Evolutionary conservation across 64 coral and sea anemone species (phyloP), one percentile per base, ranked within the genome.

Genomic region (Montipora sp.): DNA sequence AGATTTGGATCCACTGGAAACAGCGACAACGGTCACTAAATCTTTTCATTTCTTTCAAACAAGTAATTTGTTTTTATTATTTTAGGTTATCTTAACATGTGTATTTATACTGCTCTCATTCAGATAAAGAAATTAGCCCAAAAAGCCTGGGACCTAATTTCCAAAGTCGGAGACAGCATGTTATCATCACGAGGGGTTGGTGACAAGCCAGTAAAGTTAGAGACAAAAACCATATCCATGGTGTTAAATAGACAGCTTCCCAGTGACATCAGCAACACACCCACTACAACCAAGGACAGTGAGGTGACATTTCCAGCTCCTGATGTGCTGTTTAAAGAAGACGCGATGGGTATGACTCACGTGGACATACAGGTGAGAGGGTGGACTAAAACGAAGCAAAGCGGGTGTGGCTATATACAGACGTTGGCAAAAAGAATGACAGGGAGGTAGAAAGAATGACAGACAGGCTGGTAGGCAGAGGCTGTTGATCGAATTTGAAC

Each of bases 361-460:
- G 77, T 97, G 44, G 95, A 97, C 47, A 89, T 84, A 83, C 95
- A 97, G 95, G 95, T 94, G 69, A 78, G 77, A 5, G 47, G 3
- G 2, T 36, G 36, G 36, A 36, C 36, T 36, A 36, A 36, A 36
- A 36, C 36, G 36, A 36, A 2, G 36, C 36, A 36, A 36, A 36
- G 36, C 36, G 2, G 36, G 36, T 36, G 36, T 36, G 36, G 36
- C 36, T 36, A 36, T 2, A 36, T 36, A 36, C 36, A 36, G 36
- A 36, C 36, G 36, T 36, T 36, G 36, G 36, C 36, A 36, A 36
- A 36, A 36, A 36, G 36, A 36, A 36, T 36, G 27, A 36, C 27
- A 36, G 27, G 27, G 27, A 36, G 27, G 27, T 36, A 36, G 27
- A 36, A 36, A 36, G 27, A 2, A 36, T 36, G 36, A 36, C 36